phyloP scores from a whole-genome alignment of 2,888 invertebrate genomes.

The Microctonus hyperodae region DNA sequence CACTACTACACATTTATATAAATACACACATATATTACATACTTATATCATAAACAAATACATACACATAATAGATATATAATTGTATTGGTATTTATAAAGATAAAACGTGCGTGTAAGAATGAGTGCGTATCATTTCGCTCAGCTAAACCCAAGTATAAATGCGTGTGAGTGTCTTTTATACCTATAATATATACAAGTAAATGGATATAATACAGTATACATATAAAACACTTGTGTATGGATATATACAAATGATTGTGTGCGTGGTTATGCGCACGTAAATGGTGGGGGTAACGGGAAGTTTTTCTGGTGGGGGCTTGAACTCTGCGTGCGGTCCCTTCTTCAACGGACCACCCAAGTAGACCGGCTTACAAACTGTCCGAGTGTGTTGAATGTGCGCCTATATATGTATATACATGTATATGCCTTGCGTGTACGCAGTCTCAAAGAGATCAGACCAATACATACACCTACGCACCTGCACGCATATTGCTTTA shows the following conservation, averaged over 20 bases:
- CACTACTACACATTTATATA: not conserved
- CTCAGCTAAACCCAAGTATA: not conserved
- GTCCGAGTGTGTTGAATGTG: slow-evolving; percentile 33
- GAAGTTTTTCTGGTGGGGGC: slow-evolving; percentile 59
- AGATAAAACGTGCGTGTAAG: not conserved
- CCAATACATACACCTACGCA: slow-evolving; percentile 42
- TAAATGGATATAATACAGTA: too few species aligned
- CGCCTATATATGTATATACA: too few species aligned
- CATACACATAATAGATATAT: too few species aligned
- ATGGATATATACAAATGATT: slow-evolving; percentile 16
- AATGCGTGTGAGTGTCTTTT: not conserved
- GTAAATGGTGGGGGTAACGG: slow-evolving; percentile 41
- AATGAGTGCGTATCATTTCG: not conserved
- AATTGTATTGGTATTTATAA: not conserved
- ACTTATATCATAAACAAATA: not conserved
- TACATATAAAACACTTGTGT: too few species aligned
- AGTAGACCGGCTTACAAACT: slow-evolving; percentile 58
- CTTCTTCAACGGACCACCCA: slow-evolving; percentile 62
- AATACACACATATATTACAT: slow-evolving; percentile 4
- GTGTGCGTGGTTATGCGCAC: slow-evolving; percentile 43
- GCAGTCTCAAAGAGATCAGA: slow-evolving; percentile 25
- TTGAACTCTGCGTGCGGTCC: slow-evolving; percentile 62
- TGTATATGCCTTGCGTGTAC: slow-evolving; percentile 31
- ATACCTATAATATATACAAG: too few species aligned
- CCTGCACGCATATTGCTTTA: slow-evolving; percentile 32